These are phyloP conservation scores for Sebastes vulpes DNA, from an alignment of 2,797 vertebrate species.

Conservation along the genomic window DNA sequence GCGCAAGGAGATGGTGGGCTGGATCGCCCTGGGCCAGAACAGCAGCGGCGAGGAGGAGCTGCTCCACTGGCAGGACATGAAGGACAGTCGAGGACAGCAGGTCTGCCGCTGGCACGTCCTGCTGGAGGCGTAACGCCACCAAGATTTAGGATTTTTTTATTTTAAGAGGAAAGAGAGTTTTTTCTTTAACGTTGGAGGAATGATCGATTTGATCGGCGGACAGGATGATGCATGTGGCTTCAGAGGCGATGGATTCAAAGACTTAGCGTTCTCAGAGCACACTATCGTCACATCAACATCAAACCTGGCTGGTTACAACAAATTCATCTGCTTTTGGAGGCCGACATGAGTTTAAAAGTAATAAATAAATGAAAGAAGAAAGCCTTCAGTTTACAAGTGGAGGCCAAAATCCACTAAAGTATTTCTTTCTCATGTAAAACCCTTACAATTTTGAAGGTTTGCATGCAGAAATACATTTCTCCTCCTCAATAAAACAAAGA, in stretches of 20 bases:
- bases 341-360: background rate
- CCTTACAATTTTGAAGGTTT: background rate
- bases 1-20: conserved; percentile 98
- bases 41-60: conserved; percentile 95
- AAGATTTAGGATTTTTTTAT: background rate
- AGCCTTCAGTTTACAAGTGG: background rate
- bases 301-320: background rate
- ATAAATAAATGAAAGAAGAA: background rate
- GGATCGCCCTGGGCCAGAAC: conserved; percentile 94
- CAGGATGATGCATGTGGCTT: background rate
- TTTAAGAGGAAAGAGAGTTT: background rate
- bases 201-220: background rate
- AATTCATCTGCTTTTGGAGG: background rate
- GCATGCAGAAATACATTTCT: background rate
- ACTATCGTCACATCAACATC: background rate
- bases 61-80: conserved; percentile 97
- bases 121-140: conserved; percentile 89
- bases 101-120: conserved; percentile 95
- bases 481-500: background rate
- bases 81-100: conserved; percentile 89
- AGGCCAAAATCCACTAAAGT: background rate
- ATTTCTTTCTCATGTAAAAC: background rate
- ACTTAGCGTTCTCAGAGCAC: background rate
- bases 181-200: background rate
- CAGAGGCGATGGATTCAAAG: background rate